phyloP scores from a whole-genome alignment of 2,888 invertebrate genomes.

The Xylocampa areola region DNA sequence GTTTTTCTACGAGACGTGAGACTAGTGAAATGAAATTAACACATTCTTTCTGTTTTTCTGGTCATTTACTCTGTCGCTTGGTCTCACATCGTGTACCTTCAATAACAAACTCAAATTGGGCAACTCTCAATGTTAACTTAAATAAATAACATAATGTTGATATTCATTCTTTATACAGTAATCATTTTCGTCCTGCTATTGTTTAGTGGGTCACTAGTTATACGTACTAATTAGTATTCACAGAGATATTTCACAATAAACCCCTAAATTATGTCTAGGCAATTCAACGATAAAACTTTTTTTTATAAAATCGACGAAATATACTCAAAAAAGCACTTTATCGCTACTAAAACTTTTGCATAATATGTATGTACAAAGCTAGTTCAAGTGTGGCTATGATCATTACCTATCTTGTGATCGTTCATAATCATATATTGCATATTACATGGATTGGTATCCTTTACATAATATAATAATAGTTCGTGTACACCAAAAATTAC shows the following conservation, averaged over 20 bases:
- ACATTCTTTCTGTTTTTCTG: constrained; percentile 11
- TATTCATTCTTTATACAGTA: constrained; percentile 31
- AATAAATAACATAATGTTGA: constrained; percentile 52
- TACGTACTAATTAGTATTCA: constrained; percentile 63
- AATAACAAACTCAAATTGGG: constrained; percentile 27
- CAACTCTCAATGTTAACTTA: constrained; percentile 38
- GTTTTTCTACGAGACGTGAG: constrained; percentile 25
- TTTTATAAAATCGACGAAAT: constrained; percentile 64
- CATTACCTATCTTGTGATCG: constrained; percentile 40
- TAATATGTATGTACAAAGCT: constrained; percentile 77
- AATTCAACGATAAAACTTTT: constrained; percentile 65
- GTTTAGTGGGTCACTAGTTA: constrained; percentile 49
- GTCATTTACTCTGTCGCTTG: constrained; percentile 11
- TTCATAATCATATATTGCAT: constrained; percentile 57
- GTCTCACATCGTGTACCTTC: constrained; percentile 23
- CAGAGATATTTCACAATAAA: constrained; percentile 65
- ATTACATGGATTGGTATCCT: constrained; percentile 58
- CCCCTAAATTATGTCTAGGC: constrained; percentile 66
- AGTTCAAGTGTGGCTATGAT: constrained; percentile 56
- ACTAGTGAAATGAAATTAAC: constrained; percentile 3
- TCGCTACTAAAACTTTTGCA: constrained; percentile 65
- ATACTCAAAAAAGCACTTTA: constrained; percentile 69
- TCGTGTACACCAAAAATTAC: constrained; percentile 48
- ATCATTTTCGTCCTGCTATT: constrained; percentile 45
- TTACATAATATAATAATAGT: constrained; percentile 45